phyloP scores from a whole-genome alignment of 2,797 vertebrate species.

The Coilia nasus region DNA sequence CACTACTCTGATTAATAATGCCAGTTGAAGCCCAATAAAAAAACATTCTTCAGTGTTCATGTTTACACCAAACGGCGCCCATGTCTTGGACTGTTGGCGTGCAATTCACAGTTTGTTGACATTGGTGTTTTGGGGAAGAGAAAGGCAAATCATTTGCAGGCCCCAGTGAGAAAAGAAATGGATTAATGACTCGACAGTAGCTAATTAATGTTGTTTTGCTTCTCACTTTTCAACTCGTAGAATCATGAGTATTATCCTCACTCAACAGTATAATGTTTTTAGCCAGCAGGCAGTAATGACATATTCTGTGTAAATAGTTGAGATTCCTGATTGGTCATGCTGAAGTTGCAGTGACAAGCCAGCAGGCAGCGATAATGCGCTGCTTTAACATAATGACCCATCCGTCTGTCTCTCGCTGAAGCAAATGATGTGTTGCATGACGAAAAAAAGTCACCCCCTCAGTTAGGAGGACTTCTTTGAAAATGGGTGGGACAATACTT shows the following conservation, averaged over 20 bases:
- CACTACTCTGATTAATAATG: neutral
- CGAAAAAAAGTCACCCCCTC: conserved; percentile 48
- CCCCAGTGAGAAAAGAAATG: neutral
- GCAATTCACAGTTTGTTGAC: neutral
- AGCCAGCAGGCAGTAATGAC: conserved; percentile 1
- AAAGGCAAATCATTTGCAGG: neutral
- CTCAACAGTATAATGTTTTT: neutral
- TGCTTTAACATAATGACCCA: neutral
- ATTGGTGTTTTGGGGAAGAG: neutral
- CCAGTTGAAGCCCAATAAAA: neutral
- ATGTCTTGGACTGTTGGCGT: neutral
- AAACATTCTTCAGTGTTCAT: neutral
- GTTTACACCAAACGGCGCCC: neutral
- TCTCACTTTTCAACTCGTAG: neutral
- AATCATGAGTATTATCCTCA: neutral
- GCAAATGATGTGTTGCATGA: conserved; percentile 45
- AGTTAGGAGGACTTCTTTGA: conserved; percentile 39
- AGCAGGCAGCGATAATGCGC: conserved; percentile 52
- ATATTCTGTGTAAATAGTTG: neutral
- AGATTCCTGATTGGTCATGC: conserved; percentile 20
- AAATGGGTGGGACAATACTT: conserved; percentile 56
- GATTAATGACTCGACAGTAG: neutral
- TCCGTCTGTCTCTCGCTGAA: conserved; percentile 47
- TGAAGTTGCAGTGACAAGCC: conserved; percentile 38
- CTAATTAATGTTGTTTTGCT: neutral